Conservation (phyloP, 2,113 vertebrate genomes). For the Lagenorhynchus albirostris region DNA sequence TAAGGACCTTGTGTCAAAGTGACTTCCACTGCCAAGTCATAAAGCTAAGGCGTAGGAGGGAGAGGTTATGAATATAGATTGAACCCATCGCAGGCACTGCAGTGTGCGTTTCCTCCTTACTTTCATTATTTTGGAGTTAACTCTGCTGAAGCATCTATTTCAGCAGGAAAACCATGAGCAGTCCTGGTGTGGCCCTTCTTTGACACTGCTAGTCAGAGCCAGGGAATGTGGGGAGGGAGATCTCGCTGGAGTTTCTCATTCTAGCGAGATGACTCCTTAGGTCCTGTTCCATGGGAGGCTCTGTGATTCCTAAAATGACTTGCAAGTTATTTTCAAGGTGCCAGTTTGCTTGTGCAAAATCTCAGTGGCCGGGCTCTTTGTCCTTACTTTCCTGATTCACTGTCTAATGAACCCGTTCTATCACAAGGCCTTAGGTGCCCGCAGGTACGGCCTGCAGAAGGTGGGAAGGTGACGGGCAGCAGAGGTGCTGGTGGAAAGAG, state of each 20-base stretch:
- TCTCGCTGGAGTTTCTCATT: not conserved
- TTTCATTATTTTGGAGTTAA: constrained; percentile 51
- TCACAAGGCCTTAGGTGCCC: not conserved
- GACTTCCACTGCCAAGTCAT: constrained; percentile 60
- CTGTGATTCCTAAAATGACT: not conserved
- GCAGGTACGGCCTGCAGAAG: not conserved
- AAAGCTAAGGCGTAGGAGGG: constrained; percentile 42
- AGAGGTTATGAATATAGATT: constrained; percentile 50
- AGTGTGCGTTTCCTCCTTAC: constrained; percentile 37
- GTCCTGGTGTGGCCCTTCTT: not conserved
- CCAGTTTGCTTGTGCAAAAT: not conserved
- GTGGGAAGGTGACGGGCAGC: not conserved
- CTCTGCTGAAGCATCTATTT: constrained; percentile 56
- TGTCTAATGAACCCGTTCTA: not conserved
- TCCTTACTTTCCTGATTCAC: not conserved
- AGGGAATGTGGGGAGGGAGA: not conserved
- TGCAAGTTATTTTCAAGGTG: not conserved
- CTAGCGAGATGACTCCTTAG: not conserved
- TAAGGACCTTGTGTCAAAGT: constrained; percentile 63
- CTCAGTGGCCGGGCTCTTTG: not conserved
- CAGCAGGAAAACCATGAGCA: constrained; percentile 7
- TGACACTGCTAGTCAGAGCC: not conserved
- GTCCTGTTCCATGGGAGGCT: not conserved
- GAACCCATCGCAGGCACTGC: constrained; percentile 46
- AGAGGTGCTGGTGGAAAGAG: not conserved